Percentiles rank a stretch among this genome's conserved stretches.
These are phyloP conservation scores for Zelleria hepariella DNA, from an alignment of 2,888 invertebrate genomes.

Conservation along the genomic window DNA sequence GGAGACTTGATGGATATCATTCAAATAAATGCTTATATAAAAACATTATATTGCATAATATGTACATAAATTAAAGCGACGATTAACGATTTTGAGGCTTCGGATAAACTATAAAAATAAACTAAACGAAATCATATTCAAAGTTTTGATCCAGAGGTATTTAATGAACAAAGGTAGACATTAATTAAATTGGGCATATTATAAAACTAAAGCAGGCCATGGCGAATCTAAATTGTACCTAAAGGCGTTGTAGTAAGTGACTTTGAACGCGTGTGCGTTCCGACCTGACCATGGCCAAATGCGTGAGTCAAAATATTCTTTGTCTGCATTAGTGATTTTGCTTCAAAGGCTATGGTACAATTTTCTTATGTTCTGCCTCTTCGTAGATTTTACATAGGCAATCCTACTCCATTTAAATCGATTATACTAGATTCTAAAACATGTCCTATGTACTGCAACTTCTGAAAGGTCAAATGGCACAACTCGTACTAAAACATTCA, in stretches of 20 bases:
- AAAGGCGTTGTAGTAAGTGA: background rate
- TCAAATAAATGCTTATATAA: background rate
- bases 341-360: background rate
- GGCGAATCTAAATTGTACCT: slow-evolving; percentile 8
- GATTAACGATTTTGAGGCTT: background rate
- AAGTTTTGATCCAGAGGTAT: background rate
- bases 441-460: too few species aligned
- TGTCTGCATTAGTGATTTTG: background rate
- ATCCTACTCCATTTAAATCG: too few species aligned
- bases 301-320: background rate
- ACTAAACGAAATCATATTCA: background rate
- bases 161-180: background rate
- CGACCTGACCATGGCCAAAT: slow-evolving; percentile 4
- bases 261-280: slow-evolving; percentile 6
- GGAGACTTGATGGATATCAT: background rate
- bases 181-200: background rate
- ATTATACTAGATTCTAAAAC: too few species aligned
- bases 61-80: background rate
- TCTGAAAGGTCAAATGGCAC: too few species aligned
- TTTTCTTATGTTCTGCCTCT: background rate
- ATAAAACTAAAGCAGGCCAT: slow-evolving; percentile 8
- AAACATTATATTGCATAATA: background rate
- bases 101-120: background rate
- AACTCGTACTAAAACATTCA: too few species aligned
- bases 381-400: too few species aligned